Percentiles rank a stretch among this genome's conserved stretches.
Conservation (phyloP, 2,113 vertebrate species). For the Podarcis muralis region DNA sequence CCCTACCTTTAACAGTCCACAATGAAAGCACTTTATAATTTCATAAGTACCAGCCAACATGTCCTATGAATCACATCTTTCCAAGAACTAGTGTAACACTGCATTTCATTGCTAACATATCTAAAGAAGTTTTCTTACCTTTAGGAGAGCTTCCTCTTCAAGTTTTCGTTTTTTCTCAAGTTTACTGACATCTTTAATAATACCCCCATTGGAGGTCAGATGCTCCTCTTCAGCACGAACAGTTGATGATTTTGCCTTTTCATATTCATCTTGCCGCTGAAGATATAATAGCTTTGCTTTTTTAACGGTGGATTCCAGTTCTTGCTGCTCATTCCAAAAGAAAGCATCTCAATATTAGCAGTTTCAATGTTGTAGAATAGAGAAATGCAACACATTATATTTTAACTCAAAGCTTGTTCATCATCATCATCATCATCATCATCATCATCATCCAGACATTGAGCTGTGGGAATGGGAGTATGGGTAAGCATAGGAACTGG, state of each 20-base stretch:
- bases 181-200: constrained; percentile 80
- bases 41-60: not conserved
- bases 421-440: too few species aligned
- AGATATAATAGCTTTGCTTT: constrained; percentile 88
- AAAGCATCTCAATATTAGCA: constrained; percentile 15
- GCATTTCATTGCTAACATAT: not conserved
- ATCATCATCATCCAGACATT: too few species aligned
- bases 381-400: not conserved
- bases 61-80: not conserved
- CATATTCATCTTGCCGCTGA: constrained; percentile 94
- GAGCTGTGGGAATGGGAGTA: not conserved
- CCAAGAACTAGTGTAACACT: accelerated
- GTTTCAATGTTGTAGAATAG: not conserved
- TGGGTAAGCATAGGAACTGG: not conserved
- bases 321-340: constrained; percentile 79
- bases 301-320: constrained; percentile 86
- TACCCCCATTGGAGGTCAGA: constrained; percentile 70
- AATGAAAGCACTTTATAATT: constrained; percentile 3
- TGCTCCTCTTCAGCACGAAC: constrained; percentile 91
- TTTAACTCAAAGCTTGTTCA: not conserved
- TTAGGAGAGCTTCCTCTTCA: constrained; percentile 94
- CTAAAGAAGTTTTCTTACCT: constrained; percentile 75
- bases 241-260: constrained; percentile 89
- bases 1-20: not conserved
- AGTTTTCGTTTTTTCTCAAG: constrained; percentile 91